Evolutionary conservation across 2,888 invertebrate genomes (phyloP).

Genomic region (Dasypolia templi): DNA sequence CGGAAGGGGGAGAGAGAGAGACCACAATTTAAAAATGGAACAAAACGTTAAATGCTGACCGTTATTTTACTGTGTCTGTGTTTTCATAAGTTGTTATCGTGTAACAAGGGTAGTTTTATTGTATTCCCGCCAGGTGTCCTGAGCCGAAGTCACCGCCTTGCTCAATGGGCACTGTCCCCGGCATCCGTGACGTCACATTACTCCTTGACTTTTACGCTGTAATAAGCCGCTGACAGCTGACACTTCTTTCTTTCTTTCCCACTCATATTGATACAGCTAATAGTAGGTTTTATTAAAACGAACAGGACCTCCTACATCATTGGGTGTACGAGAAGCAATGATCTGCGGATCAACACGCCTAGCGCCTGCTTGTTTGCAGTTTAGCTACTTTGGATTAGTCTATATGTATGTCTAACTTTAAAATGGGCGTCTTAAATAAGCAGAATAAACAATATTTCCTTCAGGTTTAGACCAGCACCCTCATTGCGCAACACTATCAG

Average conservation of each 20-base stretch:
- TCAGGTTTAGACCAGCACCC: too few species aligned
- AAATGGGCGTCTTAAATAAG: not conserved
- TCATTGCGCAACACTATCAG: too few species aligned
- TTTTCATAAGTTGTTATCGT: constrained; percentile 36
- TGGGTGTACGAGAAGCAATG: not conserved
- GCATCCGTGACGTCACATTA: not conserved
- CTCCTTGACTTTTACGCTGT: constrained; percentile 16
- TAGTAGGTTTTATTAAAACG: not conserved
- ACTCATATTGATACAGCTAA: constrained; percentile 13
- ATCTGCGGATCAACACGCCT: not conserved
- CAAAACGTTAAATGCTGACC: constrained; percentile 8
- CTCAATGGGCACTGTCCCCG: not conserved
- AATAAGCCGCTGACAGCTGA: constrained; percentile 18
- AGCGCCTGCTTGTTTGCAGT: not conserved
- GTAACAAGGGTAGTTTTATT: constrained; percentile 25
- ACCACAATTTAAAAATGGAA: not conserved
- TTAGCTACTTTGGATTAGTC: not conserved
- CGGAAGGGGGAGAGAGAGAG: constrained; percentile 2
- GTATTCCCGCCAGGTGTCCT: constrained; percentile 12
- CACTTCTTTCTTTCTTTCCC: not conserved
- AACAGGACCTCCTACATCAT: not conserved
- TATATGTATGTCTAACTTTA: not conserved
- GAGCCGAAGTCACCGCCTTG: not conserved
- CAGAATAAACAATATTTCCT: not conserved
- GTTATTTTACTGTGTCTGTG: constrained; percentile 16